phyloP scores from a whole-genome alignment of 2,888 invertebrate species.

The Dasysyrphus tricinctus region DNA sequence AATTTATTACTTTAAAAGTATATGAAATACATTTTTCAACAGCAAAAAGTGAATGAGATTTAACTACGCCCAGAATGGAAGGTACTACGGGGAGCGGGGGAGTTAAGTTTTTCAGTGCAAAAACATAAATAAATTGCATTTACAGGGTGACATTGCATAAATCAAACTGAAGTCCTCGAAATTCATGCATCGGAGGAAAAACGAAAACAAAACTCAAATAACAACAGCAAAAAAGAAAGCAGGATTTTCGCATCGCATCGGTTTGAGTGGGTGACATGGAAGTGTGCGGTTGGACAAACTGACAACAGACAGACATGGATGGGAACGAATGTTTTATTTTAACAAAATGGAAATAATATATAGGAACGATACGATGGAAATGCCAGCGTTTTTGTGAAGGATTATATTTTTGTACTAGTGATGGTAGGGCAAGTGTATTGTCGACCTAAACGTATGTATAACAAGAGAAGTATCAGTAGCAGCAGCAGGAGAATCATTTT shows the following conservation, averaged over 20 bases:
- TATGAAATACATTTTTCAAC: conserved; percentile 67
- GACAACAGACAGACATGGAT: conserved; percentile 65
- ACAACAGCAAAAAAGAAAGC: not conserved
- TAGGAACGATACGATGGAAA: conserved; percentile 1
- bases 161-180: conserved; percentile 72
- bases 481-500: not conserved
- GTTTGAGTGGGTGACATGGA: conserved; percentile 56
- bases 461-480: not conserved
- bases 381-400: conserved; percentile 23
- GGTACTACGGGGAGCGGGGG: not conserved
- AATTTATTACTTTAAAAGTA: conserved; percentile 74
- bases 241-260: conserved; percentile 4
- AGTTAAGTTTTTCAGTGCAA: conserved; percentile 31
- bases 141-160: conserved; percentile 74
- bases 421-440: not conserved
- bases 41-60: conserved; percentile 43
- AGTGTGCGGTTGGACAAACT: conserved; percentile 66
- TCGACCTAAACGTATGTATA: not conserved
- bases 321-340: conserved; percentile 57
- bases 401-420: conserved; percentile 29
- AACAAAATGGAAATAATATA: conserved; percentile 31
- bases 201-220: not conserved
- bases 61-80: not conserved
- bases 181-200: conserved; percentile 31
- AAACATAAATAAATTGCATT: conserved; percentile 75